Evolutionary conservation across 2,113 vertebrate genomes (phyloP).

Genomic region (Carettochelys insculpta): DNA sequence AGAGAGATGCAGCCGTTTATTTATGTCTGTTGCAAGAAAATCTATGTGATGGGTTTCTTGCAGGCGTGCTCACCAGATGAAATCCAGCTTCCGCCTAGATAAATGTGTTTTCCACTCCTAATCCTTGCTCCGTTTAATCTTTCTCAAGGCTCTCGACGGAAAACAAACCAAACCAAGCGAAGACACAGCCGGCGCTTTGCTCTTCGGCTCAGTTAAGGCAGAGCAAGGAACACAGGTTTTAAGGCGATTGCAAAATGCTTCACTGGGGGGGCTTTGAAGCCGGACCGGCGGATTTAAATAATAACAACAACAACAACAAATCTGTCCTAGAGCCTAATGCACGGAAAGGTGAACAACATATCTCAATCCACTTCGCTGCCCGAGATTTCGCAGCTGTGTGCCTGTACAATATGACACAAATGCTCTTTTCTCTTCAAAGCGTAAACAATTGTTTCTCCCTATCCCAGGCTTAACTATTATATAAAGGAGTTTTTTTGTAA

Average conservation of each 20-base stretch:
- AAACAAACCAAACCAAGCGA: neutral
- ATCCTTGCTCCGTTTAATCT: neutral
- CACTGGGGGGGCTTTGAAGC: neutral
- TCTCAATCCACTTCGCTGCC: neutral
- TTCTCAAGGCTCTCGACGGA: neutral
- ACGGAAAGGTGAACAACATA: neutral
- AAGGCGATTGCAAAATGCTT: neutral
- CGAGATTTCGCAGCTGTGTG: neutral
- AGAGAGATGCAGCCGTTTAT: neutral
- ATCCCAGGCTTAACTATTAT: slow-evolving; percentile 42
- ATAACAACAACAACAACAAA: too few species aligned
- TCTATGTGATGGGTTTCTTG: neutral
- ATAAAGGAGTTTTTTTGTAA: slow-evolving; percentile 31
- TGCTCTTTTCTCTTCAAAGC: slow-evolving; percentile 14
- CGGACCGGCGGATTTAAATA: neutral
- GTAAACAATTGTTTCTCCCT: slow-evolving; percentile 43
- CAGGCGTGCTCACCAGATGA: neutral
- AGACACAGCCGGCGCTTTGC: neutral
- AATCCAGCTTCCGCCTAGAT: neutral
- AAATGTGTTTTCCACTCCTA: neutral
- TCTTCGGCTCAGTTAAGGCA: neutral
- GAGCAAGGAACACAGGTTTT: neutral
- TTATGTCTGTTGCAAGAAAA: neutral
- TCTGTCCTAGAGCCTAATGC: neutral
- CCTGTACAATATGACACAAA: neutral